These are phyloP conservation scores for Laupala kohalensis DNA, from an alignment of 1,140 invertebrate genomes.

Conservation along the genomic window DNA sequence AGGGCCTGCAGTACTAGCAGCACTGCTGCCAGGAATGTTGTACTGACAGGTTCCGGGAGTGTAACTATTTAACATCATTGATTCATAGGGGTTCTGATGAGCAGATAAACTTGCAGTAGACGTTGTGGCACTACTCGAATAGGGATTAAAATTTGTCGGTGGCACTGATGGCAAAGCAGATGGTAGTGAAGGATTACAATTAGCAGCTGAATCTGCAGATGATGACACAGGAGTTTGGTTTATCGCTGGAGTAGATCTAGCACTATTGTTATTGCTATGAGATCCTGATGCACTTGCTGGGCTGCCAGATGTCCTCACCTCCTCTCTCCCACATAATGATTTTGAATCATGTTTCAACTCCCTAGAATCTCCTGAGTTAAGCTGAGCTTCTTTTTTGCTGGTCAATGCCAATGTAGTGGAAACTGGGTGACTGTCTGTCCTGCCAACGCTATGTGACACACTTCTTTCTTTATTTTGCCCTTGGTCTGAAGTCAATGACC, in stretches of 20 bases:
- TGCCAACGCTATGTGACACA: not conserved
- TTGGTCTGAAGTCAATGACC: not conserved
- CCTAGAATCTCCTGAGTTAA: not conserved
- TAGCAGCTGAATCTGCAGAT: not conserved
- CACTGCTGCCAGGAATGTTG: not conserved
- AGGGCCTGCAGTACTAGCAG: not conserved
- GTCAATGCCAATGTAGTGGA: not conserved
- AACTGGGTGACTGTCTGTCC: not conserved
- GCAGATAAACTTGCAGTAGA: not conserved
- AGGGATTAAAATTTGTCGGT: not conserved
- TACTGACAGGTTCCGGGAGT: not conserved
- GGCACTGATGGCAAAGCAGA: not conserved
- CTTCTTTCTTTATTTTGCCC: not conserved
- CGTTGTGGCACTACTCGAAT: not conserved
- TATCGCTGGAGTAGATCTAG: slow-evolving; percentile 12
- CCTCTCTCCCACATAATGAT: slow-evolving; percentile 1
- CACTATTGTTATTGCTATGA: slow-evolving; percentile 12
- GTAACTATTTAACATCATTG: slow-evolving; percentile 7
- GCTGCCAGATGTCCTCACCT: slow-evolving; percentile 1
- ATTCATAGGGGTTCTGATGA: slow-evolving; percentile 9
- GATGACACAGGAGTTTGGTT: not conserved
- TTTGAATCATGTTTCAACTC: slow-evolving; percentile 7
- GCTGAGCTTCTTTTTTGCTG: not conserved
- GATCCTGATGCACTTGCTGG: slow-evolving; percentile 7
- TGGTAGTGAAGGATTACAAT: not conserved